phyloP scores from a whole-genome alignment of 2,888 invertebrate species.

The Drosophila meridionalis region DNA sequence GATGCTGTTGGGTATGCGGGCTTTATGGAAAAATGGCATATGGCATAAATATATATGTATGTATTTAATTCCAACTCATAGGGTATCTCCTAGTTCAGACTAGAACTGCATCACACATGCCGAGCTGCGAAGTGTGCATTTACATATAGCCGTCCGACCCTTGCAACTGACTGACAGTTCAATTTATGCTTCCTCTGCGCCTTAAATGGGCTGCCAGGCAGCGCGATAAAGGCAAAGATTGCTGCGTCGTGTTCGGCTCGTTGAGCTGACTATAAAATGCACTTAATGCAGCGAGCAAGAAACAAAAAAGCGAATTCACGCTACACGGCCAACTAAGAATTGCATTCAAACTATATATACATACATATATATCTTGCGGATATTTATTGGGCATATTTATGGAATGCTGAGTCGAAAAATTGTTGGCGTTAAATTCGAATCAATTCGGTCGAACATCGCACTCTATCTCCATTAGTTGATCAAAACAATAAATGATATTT shows the following conservation, averaged over 20 bases:
- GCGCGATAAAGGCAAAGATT: conserved; percentile 77
- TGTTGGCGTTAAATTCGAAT: neutral
- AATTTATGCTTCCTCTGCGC: conserved; percentile 77
- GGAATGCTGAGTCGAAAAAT: conserved; percentile 23
- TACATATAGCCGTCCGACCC: conserved; percentile 61
- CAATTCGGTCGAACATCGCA: neutral
- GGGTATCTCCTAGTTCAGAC: neutral
- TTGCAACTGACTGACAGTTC: conserved; percentile 74
- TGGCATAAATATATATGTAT: too few species aligned
- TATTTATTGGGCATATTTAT: conserved; percentile 65
- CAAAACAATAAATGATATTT: neutral
- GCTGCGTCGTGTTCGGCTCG: conserved; percentile 60
- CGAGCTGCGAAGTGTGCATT: conserved; percentile 47
- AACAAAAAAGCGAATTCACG: conserved; percentile 20
- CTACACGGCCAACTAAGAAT: conserved; percentile 29
- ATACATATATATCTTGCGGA: conserved; percentile 43
- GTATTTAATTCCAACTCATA: neutral
- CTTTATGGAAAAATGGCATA: neutral
- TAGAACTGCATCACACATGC: conserved; percentile 39
- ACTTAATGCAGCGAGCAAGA: conserved; percentile 71
- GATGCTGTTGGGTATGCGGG: neutral
- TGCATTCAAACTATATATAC: conserved; percentile 47
- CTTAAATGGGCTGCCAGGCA: conserved; percentile 59
- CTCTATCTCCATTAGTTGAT: neutral
- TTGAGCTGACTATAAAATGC: conserved; percentile 80